These are phyloP conservation scores for Chiroxiphia lanceolata DNA, from an alignment of 2,797 vertebrate species.

Conservation along the genomic window DNA sequence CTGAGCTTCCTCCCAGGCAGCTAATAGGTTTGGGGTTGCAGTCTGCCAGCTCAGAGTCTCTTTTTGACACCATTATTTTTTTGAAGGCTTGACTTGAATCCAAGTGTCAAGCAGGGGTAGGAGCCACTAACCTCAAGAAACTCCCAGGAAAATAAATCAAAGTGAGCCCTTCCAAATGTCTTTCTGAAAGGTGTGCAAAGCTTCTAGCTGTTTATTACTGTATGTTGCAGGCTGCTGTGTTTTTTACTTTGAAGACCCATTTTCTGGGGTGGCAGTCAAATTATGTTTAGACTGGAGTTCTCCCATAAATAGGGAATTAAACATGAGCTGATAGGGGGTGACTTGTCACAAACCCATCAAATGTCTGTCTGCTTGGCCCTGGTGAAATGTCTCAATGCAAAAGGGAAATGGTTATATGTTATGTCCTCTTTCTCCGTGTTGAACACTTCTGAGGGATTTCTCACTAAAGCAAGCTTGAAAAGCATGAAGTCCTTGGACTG, in stretches of 20 bases:
- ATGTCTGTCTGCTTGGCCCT: not conserved
- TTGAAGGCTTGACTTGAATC: not conserved
- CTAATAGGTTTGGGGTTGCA: not conserved
- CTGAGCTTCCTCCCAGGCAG: not conserved
- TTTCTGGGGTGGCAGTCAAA: not conserved
- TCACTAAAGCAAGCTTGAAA: not conserved
- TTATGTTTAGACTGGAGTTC: not conserved
- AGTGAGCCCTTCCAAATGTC: not conserved
- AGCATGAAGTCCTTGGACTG: not conserved
- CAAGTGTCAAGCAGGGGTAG: not conserved
- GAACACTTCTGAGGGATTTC: not conserved
- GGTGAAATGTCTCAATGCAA: not conserved
- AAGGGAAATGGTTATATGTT: not conserved
- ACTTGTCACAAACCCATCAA: not conserved
- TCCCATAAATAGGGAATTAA: not conserved
- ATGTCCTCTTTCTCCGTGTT: not conserved
- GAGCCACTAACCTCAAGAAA: not conserved
- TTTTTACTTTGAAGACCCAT: not conserved
- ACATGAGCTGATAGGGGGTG: not conserved
- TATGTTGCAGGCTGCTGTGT: not conserved
- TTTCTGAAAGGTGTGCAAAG: not conserved
- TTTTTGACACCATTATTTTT: not conserved
- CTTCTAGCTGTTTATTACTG: not conserved
- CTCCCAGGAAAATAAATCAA: not conserved
- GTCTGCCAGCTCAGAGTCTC: not conserved